Evolutionary conservation across 1,140 invertebrate species (phyloP).

Genomic region (Lepidotrigona ventralis): DNA sequence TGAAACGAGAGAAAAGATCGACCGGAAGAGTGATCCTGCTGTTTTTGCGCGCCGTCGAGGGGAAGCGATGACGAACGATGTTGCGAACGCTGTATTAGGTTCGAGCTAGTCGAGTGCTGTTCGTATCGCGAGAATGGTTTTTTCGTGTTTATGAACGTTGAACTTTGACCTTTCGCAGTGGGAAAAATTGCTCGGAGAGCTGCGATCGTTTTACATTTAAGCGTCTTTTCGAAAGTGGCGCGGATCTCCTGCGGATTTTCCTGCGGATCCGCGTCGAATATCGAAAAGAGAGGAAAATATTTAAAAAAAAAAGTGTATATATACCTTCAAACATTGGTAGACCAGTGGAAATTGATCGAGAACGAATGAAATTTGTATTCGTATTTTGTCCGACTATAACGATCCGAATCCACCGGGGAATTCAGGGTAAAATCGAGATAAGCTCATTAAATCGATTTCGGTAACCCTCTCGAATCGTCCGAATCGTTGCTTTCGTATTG

Average conservation of each 20-base stretch:
- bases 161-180: background rate
- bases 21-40: background rate
- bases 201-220: no score
- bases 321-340: no score
- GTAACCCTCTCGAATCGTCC: background rate
- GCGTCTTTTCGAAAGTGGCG: no score
- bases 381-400: background rate
- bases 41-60: background rate
- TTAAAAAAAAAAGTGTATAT: no score
- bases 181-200: background rate
- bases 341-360: no score
- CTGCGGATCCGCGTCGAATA: no score
- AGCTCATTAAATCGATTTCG: slow-evolving; percentile 25
- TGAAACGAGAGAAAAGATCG: background rate
- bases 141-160: no score
- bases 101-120: background rate
- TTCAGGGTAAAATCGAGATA: slow-evolving; percentile 14
- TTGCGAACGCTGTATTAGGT: background rate
- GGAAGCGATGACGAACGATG: background rate
- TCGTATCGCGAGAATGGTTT: background rate
- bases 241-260: no score
- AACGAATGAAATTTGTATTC: background rate
- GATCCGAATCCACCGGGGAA: background rate
- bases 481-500: background rate
- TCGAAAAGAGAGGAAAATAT: no score